Percentiles rank a stretch among this genome's conserved stretches.
These are phyloP conservation scores for Gymnocheta viridis DNA, from an alignment of 2,888 invertebrate genomes.

Conservation along the genomic window DNA sequence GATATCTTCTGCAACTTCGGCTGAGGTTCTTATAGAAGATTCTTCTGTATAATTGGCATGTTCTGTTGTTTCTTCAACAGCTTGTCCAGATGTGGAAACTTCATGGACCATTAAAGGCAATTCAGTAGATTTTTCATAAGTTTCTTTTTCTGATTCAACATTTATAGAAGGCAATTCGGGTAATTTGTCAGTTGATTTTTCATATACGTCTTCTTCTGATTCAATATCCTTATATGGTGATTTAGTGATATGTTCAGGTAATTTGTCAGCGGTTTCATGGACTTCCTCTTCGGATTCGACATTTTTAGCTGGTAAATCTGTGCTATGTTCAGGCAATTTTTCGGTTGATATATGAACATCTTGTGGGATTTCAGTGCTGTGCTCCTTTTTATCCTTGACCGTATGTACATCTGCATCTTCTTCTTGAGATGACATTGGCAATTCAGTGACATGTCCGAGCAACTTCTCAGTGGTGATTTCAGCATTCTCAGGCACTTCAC, in stretches of 20 bases:
- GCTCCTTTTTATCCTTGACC: not conserved
- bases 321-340: not conserved
- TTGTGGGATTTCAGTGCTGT: slow-evolving; percentile 55
- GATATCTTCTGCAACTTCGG: slow-evolving; percentile 69
- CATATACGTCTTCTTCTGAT: slow-evolving; percentile 15
- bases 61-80: slow-evolving; percentile 58
- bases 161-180: slow-evolving; percentile 44
- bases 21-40: slow-evolving; percentile 25
- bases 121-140: slow-evolving; percentile 33
- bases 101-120: slow-evolving; percentile 60
- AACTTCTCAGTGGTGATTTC: slow-evolving; percentile 31
- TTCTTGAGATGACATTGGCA: not conserved
- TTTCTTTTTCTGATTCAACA: slow-evolving; percentile 6
- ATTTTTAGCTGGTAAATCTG: slow-evolving; percentile 24
- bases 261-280: slow-evolving; percentile 3
- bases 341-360: slow-evolving; percentile 36
- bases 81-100: slow-evolving; percentile 42
- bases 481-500: slow-evolving; percentile 60
- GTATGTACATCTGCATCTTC: not conserved
- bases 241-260: slow-evolving; percentile 47
- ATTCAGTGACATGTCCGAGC: slow-evolving; percentile 48
- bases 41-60: slow-evolving; percentile 31
- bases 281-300: not conserved
- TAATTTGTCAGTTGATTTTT: slow-evolving; percentile 41
- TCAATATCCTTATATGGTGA: slow-evolving; percentile 13